These are phyloP conservation scores for Sebastes trivittatus DNA, from an alignment of 2,797 vertebrate species.

Conservation along the genomic window DNA sequence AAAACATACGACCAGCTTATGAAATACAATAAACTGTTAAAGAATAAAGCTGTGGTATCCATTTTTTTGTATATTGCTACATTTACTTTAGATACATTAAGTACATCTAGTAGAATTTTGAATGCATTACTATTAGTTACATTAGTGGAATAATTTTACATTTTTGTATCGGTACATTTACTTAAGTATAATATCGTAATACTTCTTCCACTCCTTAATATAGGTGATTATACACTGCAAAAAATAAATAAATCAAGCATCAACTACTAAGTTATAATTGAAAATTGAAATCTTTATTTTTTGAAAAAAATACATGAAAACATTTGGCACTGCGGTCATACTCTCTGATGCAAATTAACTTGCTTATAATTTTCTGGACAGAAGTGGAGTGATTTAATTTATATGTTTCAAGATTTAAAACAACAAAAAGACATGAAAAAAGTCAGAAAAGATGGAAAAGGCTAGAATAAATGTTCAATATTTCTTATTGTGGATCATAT, in stretches of 20 bases:
- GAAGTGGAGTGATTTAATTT: neutral
- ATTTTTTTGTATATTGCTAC: too few species aligned
- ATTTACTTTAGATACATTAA: too few species aligned
- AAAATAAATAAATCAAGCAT: neutral
- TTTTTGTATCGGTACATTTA: too few species aligned
- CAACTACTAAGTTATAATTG: neutral
- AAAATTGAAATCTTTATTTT: neutral
- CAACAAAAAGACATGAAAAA: neutral
- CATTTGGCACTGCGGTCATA: too few species aligned
- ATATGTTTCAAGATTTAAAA: neutral
- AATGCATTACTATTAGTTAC: too few species aligned
- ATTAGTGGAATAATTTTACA: too few species aligned
- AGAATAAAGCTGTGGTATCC: too few species aligned
- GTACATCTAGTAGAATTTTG: too few species aligned
- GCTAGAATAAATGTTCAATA: neutral
- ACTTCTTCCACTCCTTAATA: too few species aligned
- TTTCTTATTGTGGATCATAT: accelerated
- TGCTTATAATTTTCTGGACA: neutral
- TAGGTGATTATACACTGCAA: neutral
- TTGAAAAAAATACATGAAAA: neutral
- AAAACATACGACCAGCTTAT: too few species aligned
- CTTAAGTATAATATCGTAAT: too few species aligned
- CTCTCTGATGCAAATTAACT: neutral
- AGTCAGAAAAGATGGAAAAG: neutral
- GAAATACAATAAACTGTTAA: too few species aligned